Evolutionary conservation across 53 echinoderm and acorn worm genomes (phyloP), one percentile per base, ranked within the genome.

Genomic region (Temnopleurus reevesii): DNA sequence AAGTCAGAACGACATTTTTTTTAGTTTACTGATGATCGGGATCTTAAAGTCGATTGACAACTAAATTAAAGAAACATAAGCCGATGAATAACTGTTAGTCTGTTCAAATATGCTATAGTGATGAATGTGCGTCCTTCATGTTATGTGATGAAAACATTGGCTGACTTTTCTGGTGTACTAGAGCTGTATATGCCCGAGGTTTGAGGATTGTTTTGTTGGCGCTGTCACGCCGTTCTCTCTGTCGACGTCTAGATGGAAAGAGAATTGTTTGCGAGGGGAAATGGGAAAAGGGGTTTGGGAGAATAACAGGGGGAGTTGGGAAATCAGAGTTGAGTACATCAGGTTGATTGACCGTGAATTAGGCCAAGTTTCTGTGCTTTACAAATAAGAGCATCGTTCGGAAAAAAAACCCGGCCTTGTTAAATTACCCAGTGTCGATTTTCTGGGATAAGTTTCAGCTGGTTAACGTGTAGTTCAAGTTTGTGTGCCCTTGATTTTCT

Each of bases 261-360:
- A 49, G 51, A 49, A 46, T 13, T 79, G 49, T 79, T 79, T 79
- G 79, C 79, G 79, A 79, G 79, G 49, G 79, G 79, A 49, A 79
- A 79, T 79, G 79, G n/a, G 51, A 47, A 49, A 79, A 79, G 47
- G 79, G 79, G 79, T 46, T 30, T 79, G 47, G 46, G 79, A 47
- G 79, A 79, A 46, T 79, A 79, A 49, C 71, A 71, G 71, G 71
- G n/a, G 71, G 46, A 79, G 79, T 29, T 79, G 79, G 79, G 79
- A 47, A 9, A 29, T 25, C 5, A 25, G 12, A 28, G 15, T 5
- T 49, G 79, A 29, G 26, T 79, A 46, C 71, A n/a, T n/a, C n/a
- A 87, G 53, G 88, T 87, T 87, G 88, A 87, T 17, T 87, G 88
- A 87, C 88, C 88, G 88, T 46, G 46, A 87, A 87, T 30, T 87